Evolutionary conservation across 1,140 invertebrate species (phyloP).

Genomic region (Macrosteles quadrilineatus): DNA sequence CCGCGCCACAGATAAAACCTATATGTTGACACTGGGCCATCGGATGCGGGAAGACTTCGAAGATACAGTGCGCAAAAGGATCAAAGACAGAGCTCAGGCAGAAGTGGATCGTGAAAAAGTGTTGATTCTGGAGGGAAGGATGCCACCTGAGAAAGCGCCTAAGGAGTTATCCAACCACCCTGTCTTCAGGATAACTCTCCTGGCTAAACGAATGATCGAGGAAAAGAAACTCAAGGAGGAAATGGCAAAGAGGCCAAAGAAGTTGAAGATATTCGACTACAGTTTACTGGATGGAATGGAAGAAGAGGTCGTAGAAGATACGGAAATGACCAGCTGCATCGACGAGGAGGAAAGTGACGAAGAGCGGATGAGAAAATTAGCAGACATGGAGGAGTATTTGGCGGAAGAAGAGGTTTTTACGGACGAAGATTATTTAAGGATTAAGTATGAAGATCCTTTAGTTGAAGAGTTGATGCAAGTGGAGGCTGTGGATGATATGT

Average conservation of each 20-base stretch:
- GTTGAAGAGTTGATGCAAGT: conserved; percentile 59
- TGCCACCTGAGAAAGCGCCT: conserved; percentile 62
- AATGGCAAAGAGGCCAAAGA: neutral
- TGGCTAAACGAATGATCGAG: conserved; percentile 60
- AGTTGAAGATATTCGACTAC: conserved; percentile 12
- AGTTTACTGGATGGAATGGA: conserved; percentile 13
- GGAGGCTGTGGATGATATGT: conserved; percentile 50
- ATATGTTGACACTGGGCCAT: conserved; percentile 64
- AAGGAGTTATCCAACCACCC: conserved; percentile 64
- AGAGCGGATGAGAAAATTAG: neutral
- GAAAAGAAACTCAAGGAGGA: conserved; percentile 57
- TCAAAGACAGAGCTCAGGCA: conserved; percentile 56
- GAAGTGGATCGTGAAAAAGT: conserved; percentile 67
- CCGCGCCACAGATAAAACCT: conserved; percentile 61
- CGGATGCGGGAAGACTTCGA: conserved; percentile 61
- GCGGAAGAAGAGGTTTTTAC: conserved; percentile 53
- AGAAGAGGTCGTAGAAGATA: neutral
- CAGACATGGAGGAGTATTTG: neutral
- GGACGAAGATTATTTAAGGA: conserved; percentile 56
- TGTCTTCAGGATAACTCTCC: conserved; percentile 63
- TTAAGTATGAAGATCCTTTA: conserved; percentile 63
- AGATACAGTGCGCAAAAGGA: conserved; percentile 60
- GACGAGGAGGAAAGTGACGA: neutral
- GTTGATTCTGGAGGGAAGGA: conserved; percentile 63
- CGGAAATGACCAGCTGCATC: neutral